These are phyloP conservation scores for Bradynema listronoti DNA, from an alignment of 1,140 invertebrate genomes.

Conservation along the genomic window DNA sequence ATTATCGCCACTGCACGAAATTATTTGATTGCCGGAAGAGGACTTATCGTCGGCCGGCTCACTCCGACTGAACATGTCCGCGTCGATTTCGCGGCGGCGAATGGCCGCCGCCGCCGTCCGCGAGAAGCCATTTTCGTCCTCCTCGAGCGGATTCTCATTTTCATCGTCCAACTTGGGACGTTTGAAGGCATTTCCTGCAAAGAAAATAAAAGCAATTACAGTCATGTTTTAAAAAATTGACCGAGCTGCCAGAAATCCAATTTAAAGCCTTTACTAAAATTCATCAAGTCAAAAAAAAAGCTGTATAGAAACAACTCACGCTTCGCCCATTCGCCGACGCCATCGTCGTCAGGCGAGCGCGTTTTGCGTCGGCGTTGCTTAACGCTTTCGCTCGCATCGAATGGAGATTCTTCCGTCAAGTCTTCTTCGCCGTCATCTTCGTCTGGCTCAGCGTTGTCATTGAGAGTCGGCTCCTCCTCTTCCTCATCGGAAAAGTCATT, in stretches of 20 bases:
- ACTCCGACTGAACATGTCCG: not conserved
- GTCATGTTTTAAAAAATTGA: too few relatives aligned
- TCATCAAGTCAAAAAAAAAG: too few relatives aligned
- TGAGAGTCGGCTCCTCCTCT: not conserved
- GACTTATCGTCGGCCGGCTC: not conserved
- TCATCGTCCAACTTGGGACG: too few relatives aligned
- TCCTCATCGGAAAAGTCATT: not conserved
- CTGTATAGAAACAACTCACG: too few relatives aligned
- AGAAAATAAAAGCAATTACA: too few relatives aligned
- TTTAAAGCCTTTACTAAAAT: too few relatives aligned
- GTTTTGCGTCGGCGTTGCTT: not conserved
- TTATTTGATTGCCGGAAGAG: not conserved
- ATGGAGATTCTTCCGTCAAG: not conserved
- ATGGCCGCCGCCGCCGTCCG: not conserved
- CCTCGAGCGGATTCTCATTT: too few relatives aligned
- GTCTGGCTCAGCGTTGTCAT: not conserved
- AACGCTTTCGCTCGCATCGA: not conserved
- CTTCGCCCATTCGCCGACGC: not conserved
- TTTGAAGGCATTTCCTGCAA: too few relatives aligned
- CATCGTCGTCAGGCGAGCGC: not conserved
- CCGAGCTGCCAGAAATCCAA: too few relatives aligned
- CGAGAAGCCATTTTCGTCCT: not conserved
- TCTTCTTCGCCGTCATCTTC: not conserved
- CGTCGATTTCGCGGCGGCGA: conserved; percentile 1
- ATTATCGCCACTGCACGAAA: not conserved